phyloP scores from a whole-genome alignment of 2,888 invertebrate species.

The Myopa testacea region DNA sequence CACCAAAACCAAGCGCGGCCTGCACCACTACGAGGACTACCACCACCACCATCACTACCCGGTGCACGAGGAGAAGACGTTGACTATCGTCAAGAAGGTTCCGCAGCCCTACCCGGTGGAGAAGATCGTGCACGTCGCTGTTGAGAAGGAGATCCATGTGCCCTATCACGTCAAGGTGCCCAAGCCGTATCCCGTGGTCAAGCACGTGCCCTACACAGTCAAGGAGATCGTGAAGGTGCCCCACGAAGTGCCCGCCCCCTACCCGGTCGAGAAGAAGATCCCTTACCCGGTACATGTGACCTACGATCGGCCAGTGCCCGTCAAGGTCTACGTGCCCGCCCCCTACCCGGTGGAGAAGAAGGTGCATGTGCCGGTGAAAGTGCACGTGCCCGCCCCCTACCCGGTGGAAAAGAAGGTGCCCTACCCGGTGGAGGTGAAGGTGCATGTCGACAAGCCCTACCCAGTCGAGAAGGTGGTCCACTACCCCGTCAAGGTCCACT shows the following conservation, averaged over 20 bases:
- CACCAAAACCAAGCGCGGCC: slow-evolving; percentile 81
- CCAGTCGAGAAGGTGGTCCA: slow-evolving; percentile 80
- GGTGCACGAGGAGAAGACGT: slow-evolving; percentile 72
- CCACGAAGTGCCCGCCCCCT: slow-evolving; percentile 81
- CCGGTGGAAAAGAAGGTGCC: slow-evolving; percentile 77
- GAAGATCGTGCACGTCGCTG: slow-evolving; percentile 74
- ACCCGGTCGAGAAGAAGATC: slow-evolving; percentile 82
- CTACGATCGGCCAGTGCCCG: slow-evolving; percentile 83
- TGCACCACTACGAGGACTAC: slow-evolving; percentile 71
- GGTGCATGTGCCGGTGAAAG: slow-evolving; percentile 79
- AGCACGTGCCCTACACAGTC: slow-evolving; percentile 78
- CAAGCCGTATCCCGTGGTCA: slow-evolving; percentile 79
- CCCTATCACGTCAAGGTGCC: slow-evolving; percentile 76
- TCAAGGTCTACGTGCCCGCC: slow-evolving; percentile 74
- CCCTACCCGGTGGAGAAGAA: slow-evolving; percentile 79
- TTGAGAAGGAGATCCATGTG: slow-evolving; percentile 74
- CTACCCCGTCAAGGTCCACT: slow-evolving; percentile 78
- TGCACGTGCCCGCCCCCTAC: slow-evolving; percentile 81
- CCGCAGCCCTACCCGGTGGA: slow-evolving; percentile 78
- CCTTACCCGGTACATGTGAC: slow-evolving; percentile 81
- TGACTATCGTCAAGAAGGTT: slow-evolving; percentile 81
- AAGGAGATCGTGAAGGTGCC: slow-evolving; percentile 85
- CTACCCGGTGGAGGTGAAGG: slow-evolving; percentile 78
- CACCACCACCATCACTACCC: slow-evolving; percentile 64
- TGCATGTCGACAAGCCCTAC: slow-evolving; percentile 79